phyloP scores from a whole-genome alignment of 1,140 invertebrate genomes.

The Drosophila micromelanica region DNA sequence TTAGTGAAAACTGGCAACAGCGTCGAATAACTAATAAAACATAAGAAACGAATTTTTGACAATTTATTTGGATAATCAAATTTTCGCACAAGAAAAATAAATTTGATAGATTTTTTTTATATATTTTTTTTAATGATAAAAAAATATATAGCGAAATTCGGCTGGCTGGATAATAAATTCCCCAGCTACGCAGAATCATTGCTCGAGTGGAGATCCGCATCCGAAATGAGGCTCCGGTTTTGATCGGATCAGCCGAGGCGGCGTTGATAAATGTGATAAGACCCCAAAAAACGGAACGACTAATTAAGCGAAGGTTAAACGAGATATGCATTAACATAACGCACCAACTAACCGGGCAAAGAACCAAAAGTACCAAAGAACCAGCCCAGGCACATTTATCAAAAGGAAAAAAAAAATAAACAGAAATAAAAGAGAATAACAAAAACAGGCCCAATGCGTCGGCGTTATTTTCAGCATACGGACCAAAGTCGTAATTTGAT shows the following conservation, averaged over 20 bases:
- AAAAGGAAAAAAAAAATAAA: background rate
- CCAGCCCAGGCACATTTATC: background rate
- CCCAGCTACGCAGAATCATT: slow-evolving; percentile 14
- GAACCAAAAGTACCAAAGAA: too few species aligned
- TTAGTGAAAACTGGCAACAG: background rate
- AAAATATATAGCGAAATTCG: background rate
- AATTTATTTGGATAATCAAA: too few species aligned
- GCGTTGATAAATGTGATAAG: slow-evolving; percentile 75
- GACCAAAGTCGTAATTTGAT: slow-evolving; percentile 2
- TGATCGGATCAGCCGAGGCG: slow-evolving; percentile 7
- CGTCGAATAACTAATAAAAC: too few species aligned
- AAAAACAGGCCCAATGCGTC: background rate
- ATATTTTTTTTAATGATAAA: background rate
- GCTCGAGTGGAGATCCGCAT: slow-evolving; percentile 19
- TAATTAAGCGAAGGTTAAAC: slow-evolving; percentile 77
- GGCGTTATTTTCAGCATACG: slow-evolving; percentile 1
- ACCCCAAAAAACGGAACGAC: slow-evolving; percentile 49
- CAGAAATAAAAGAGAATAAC: background rate
- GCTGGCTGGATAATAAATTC: slow-evolving; percentile 19
- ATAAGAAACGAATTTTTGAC: too few species aligned
- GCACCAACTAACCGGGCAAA: background rate
- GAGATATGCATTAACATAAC: slow-evolving; percentile 63
- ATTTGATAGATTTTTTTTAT: too few species aligned
- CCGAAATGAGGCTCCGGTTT: slow-evolving; percentile 17
- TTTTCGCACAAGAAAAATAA: too few species aligned